Conservation (phyloP, 1,140 invertebrate species). For the Drosophila navojoa region DNA sequence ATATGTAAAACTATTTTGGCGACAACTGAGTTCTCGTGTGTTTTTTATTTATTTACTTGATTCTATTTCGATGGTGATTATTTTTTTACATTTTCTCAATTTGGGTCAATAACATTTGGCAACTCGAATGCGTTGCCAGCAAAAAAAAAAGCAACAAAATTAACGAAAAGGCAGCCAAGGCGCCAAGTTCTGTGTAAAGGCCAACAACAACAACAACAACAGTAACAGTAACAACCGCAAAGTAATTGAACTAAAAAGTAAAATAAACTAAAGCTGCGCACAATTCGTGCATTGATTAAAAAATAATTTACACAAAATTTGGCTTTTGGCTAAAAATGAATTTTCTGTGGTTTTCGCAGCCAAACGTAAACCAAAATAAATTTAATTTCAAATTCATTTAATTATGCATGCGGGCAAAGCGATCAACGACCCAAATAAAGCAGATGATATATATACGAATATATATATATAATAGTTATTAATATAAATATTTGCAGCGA, state of each 20-base stretch:
- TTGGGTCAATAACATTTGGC: constrained; percentile 82
- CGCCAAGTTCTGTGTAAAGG: constrained; percentile 71
- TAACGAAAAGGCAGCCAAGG: constrained; percentile 55
- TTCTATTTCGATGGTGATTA: constrained; percentile 63
- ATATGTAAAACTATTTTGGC: constrained; percentile 8
- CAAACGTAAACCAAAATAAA: constrained; percentile 26
- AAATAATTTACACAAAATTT: constrained; percentile 69
- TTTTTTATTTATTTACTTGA: constrained; percentile 42
- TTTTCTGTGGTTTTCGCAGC: constrained; percentile 19
- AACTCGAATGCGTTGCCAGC: constrained; percentile 66
- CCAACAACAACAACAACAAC: constrained; percentile 27
- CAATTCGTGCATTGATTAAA: constrained; percentile 69
- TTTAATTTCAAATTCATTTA: constrained; percentile 21
- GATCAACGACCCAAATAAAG: constrained; percentile 19
- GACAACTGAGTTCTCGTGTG: constrained; percentile 8
- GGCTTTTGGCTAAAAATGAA: constrained; percentile 27
- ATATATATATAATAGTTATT: background rate
- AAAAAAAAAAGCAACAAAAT: constrained; percentile 21
- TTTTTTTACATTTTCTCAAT: constrained; percentile 50
- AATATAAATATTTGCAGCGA: constrained; percentile 32
- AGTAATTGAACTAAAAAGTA: constrained; percentile 38
- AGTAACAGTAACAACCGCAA: constrained; percentile 47
- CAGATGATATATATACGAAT: background rate
- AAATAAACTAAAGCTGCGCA: constrained; percentile 43
- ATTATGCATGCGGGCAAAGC: constrained; percentile 30